Percentiles rank a stretch among this genome's conserved stretches.
Conservation (phyloP, 2,888 invertebrate genomes). For the Hirtodrosophila confusa region DNA sequence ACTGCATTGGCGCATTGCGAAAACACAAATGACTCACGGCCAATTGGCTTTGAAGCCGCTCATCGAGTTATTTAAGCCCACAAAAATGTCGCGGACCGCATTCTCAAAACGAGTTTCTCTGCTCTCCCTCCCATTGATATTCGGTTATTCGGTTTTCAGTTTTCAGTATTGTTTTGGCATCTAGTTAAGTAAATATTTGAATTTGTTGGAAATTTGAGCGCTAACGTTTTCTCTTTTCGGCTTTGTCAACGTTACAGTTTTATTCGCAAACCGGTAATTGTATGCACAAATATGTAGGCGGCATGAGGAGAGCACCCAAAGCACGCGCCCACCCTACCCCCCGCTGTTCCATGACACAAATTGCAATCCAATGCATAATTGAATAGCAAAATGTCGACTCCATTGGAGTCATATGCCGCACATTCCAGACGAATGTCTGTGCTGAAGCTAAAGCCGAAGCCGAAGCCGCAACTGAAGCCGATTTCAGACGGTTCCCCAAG, state of each 20-base stretch:
- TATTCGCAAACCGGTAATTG: conserved; percentile 53
- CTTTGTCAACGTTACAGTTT: conserved; percentile 52
- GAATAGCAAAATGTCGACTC: conserved; percentile 18
- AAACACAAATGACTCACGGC: conserved; percentile 65
- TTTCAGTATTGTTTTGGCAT: conserved; percentile 51
- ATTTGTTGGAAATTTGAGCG: conserved; percentile 45
- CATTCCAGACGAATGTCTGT: conserved; percentile 44
- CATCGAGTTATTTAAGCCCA: conserved; percentile 54
- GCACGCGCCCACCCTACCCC: neutral
- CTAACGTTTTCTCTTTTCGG: conserved; percentile 29
- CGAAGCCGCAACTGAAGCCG: neutral
- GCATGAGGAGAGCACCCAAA: conserved; percentile 9
- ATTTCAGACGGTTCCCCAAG: conserved; percentile 16
- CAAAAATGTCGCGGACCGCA: conserved; percentile 62
- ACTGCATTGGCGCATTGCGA: conserved; percentile 56
- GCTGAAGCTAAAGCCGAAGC: too few relatives aligned
- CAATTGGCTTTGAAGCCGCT: conserved; percentile 16
- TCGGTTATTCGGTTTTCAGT: conserved; percentile 22
- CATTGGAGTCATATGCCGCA: conserved; percentile 27
- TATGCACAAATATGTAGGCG: conserved; percentile 23
- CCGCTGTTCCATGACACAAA: conserved; percentile 12
- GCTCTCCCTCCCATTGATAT: conserved; percentile 35
- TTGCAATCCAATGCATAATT: conserved; percentile 40
- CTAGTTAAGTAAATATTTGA: conserved; percentile 56
- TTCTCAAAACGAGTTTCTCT: conserved; percentile 61